Evolutionary conservation across 2,113 vertebrate genomes (phyloP), one percentile per base, ranked within the genome.

Genomic region (Misgurnus anguillicaudatus): DNA sequence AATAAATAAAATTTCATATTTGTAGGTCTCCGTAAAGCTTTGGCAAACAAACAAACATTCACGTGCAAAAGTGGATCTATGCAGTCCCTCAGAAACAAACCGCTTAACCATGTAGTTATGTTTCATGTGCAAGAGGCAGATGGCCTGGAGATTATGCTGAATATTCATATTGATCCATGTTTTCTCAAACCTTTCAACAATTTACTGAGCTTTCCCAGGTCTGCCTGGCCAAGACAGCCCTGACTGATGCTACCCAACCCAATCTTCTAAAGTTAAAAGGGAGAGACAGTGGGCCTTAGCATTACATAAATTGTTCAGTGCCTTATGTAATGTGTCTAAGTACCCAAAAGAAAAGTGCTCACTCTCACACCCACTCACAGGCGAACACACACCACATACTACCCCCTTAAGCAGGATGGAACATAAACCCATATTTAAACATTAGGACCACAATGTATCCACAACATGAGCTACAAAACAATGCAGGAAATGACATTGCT

Each of bases 141-240:
- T 84, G 74, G 82, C 62, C 75, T 74, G 64, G 60, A 78, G 82
- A 84, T 81, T 78, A 80, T 74, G 79, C 79, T 78, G 82, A 81
- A 76, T 78, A 74, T 84, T 84, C 79, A 84, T 74, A 84, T 84
- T 77, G 82, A 84, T 84, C 65, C 67, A 57, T 81, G 71, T 84
- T 84, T 77, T 71, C 69, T 39, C 66, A 69, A 80, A 75, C 47
- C 60, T 67, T 77, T 84, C 74, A 75, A 67, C 55, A 41, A 83
- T 69, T 21, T 21, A 9, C 67, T 80, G 36, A 51, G 63, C 39
- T 48, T 58, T 80, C 69, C 75, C 51, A 76, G 69, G 75, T 71
- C 64, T 78, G 65, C 48, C 74, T 58, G 19, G 61, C 48, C 47
- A 47, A 68, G 75, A 72, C 74, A 38, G 31, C 57, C 24, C 45